Evolutionary conservation across 1,140 invertebrate genomes (phyloP), one percentile per base, ranked within the genome.

Genomic region (Caenorhabditis tropicalis): DNA sequence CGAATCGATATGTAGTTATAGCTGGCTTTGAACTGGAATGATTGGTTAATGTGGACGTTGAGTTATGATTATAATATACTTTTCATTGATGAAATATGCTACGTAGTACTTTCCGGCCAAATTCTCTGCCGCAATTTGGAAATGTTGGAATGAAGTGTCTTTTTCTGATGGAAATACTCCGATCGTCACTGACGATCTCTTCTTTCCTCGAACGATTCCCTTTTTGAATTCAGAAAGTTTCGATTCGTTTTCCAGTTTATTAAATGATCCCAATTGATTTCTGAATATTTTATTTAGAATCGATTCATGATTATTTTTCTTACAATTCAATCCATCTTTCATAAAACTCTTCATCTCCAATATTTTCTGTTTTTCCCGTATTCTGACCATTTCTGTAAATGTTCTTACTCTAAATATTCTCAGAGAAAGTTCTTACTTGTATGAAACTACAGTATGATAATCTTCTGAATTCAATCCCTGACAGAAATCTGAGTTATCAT

Each of bases 361-460:
- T 81, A 21, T 83, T 48, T 16, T 65, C 56, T 1, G 81, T 81
- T 7, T 82, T 60, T 74, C 56, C 80, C 16, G 46, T 70, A 10
- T 85, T 85, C 21, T 48, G 39, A 0, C 84, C 84, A 46, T 82
- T 60, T 65, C 51, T 80, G 65, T 24, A 82, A 9, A 31, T 3
- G 15, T 33, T 31, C 1, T 53, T 39, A 7, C 15, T 56, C 6
- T 24, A n/a, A n/a, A n/a, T 49, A 10, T 46, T 46, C 33, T 10
- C 24, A 1, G 24, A 27, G 9, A 56, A 27, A 12, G 29, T 9
- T 4, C 65, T 39, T 29, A 82, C 82, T 31, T 65, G 33, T 84
- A 84, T 6, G 84, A 29, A n/a, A 85, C 79, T 27, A 85, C 84
- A 27, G 60, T 82, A 27, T 81, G 31, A 36, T 85, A 82, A 43